Evolutionary conservation across 1,140 invertebrate species (phyloP).

Genomic region (Chlorops oryzae): DNA sequence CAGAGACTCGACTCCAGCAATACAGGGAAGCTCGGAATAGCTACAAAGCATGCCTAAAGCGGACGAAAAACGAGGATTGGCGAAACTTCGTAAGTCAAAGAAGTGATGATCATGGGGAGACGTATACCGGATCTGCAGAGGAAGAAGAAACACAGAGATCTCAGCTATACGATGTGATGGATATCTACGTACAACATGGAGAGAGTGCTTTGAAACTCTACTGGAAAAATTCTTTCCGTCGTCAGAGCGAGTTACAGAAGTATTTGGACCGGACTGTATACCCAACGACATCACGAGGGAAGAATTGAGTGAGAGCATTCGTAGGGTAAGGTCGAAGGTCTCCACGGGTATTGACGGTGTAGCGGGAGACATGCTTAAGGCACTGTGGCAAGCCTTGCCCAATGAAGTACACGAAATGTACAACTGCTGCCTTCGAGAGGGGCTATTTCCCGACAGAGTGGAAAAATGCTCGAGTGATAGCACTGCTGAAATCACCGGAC

Average conservation of each 20-base stretch:
- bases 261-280: not conserved
- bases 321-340: not conserved
- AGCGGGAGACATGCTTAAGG: constrained; percentile 5
- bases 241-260: not conserved
- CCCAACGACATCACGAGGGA: too few species aligned
- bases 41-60: too few species aligned
- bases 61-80: too few species aligned
- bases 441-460: constrained; percentile 8
- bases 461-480: constrained; percentile 23
- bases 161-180: not conserved
- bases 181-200: not conserved
- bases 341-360: constrained; percentile 5
- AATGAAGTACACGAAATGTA: not conserved
- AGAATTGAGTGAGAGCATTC: not conserved
- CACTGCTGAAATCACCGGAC: constrained; percentile 22
- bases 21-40: too few species aligned
- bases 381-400: constrained; percentile 4
- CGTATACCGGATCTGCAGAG: constrained; percentile 6
- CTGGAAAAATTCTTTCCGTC: constrained; percentile 3
- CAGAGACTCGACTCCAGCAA: too few species aligned
- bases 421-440: not conserved
- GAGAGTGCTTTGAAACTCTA: not conserved
- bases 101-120: constrained; percentile 6
- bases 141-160: not conserved
- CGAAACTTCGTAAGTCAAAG: not conserved